Percentiles rank a stretch among this genome's conserved stretches.
These are phyloP conservation scores for Harmothoe impar DNA, from an alignment of 2,888 invertebrate genomes.

Conservation along the genomic window DNA sequence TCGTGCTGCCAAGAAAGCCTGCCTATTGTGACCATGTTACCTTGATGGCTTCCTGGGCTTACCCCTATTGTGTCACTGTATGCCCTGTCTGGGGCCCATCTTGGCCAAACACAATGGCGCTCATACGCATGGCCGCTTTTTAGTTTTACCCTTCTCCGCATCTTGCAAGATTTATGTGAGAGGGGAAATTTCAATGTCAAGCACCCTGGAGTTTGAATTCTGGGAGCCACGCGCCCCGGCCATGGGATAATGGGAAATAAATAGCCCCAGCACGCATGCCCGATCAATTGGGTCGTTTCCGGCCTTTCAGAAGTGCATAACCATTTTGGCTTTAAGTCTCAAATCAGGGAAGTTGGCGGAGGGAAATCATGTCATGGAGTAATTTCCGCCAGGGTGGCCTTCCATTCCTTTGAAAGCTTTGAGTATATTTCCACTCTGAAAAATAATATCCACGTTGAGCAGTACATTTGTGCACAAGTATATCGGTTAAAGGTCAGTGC, in stretches of 20 bases:
- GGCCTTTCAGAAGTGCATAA: background rate
- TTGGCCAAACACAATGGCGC: background rate
- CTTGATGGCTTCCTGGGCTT: background rate
- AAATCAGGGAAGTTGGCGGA: background rate
- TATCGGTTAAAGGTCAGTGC: too few species aligned
- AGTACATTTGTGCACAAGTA: too few species aligned
- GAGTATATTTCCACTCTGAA: too few species aligned
- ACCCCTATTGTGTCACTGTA: background rate
- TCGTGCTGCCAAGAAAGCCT: background rate
- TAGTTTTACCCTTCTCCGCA: background rate
- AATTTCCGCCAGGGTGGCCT: background rate
- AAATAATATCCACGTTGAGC: too few species aligned
- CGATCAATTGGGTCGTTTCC: background rate
- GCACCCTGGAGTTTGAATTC: background rate
- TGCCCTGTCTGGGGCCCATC: background rate
- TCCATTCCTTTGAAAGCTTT: background rate
- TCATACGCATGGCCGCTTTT: slow-evolving; percentile 9
- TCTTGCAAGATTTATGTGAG: slow-evolving; percentile 23
- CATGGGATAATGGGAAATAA: background rate
- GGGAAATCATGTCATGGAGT: slow-evolving; percentile 2
- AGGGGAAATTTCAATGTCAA: background rate
- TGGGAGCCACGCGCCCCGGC: background rate
- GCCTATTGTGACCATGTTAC: background rate
- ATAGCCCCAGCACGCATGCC: background rate
- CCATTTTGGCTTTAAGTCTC: background rate